Conservation (phyloP, 2,888 invertebrate genomes). For the Yponomeuta evonymella region DNA sequence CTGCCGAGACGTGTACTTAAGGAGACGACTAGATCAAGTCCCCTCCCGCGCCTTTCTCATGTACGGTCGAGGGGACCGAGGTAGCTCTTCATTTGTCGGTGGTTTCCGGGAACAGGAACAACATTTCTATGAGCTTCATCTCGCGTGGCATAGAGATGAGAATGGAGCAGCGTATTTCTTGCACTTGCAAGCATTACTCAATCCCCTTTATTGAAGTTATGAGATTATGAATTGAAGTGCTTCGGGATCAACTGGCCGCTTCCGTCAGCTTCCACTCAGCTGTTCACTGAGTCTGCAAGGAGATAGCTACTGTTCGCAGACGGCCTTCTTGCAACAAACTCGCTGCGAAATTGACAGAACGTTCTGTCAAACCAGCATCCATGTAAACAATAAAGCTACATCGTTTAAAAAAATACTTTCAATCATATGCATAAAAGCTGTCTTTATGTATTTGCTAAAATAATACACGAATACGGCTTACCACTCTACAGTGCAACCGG, state of each 20-base stretch:
- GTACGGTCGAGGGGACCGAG: slow-evolving; percentile 30
- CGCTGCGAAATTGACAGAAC: not conserved
- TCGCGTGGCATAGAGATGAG: slow-evolving; percentile 22
- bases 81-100: slow-evolving; percentile 30
- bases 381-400: not conserved
- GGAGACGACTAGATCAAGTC: not conserved
- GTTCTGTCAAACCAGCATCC: not conserved
- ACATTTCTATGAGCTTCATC: slow-evolving; percentile 23
- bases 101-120: not conserved
- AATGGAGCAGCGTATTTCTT: not conserved
- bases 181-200: slow-evolving; percentile 49
- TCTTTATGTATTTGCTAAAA: not conserved
- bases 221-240: slow-evolving; percentile 73
- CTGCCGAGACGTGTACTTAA: slow-evolving; percentile 36
- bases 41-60: not conserved
- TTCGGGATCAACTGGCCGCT: slow-evolving; percentile 71
- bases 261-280: slow-evolving; percentile 61
- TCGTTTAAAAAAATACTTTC: not conserved
- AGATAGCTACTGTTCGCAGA: not conserved
- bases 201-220: slow-evolving; percentile 60
- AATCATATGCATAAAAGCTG: not conserved
- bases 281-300: slow-evolving; percentile 27
- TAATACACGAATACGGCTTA: not conserved
- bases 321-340: not conserved
- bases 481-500: not conserved